Base-by-base conservation (phyloP, 2,797 vertebrate genomes). In the Chelon auratus region DNA sequence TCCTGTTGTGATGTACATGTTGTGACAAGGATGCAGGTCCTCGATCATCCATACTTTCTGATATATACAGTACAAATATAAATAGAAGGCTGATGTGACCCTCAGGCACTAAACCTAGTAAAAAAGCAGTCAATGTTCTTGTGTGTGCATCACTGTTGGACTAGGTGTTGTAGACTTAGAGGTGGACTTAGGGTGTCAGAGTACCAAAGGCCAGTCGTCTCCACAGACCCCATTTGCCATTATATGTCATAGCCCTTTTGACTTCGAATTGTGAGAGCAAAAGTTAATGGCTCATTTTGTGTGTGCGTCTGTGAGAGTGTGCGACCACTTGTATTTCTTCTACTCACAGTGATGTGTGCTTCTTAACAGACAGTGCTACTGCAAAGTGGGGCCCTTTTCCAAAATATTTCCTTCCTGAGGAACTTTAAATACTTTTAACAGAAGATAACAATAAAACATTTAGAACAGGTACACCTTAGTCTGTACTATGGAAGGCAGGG, bases 231-330 rank as follows among this genome's bases (percentile, higher is more conserved):
- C 7, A 1, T 72, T 69, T 57, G 55, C 15, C 69, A 68, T 66
- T 80, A 80, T 39, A 66, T 54, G 69, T 68, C 37, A 56, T 0
- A 22, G 68, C 39, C 77, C 75, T 69, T 82, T 85, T 83, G 77
- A 89, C 85, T 84, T 43, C 26, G 48, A 87, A 80, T 77, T 84
- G 81, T 87, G 64, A 63, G 66, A 71, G 39, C 36, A 72, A 59
- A 79, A 22, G 76, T 77, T 68, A 73, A 82, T 82, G 76, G 82
- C 57, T 69, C 37, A 50, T 60, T 62, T 39, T 43, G 7, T 66
- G n/a, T 62, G 26, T 77, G 36, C 58, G 30, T 58, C 4, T 57
- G 20, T 68, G 54, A 7, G 47, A 69, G 47, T 68, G 58, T 56
- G n/a, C 63, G 17, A 3, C 45, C 45, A 47, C 5, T 18, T 18